Evolutionary conservation across 2,113 vertebrate genomes (phyloP).

Genomic region (Onychostruthus taczanowskii): DNA sequence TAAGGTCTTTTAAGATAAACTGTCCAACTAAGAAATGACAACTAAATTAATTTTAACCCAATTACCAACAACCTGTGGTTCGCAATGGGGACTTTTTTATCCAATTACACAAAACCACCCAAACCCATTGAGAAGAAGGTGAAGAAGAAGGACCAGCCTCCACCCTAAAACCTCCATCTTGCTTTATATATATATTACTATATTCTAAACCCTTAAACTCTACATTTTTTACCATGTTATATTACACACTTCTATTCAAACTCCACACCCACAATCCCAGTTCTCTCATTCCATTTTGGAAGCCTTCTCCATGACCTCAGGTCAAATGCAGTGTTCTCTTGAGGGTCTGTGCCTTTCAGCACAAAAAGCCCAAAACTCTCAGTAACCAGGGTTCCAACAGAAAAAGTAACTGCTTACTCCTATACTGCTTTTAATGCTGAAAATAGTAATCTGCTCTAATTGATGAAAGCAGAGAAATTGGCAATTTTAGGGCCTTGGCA

Average conservation of each 20-base stretch:
- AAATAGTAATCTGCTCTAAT: neutral
- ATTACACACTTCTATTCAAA: neutral
- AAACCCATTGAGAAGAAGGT: neutral
- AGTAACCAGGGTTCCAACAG: neutral
- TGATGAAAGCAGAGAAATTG: neutral
- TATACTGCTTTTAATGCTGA: neutral
- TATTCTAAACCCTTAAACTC: neutral
- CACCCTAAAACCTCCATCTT: neutral
- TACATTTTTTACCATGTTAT: neutral
- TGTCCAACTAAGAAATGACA: neutral
- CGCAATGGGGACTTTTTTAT: rapidly evolving
- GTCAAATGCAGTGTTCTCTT: neutral
- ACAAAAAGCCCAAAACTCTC: neutral
- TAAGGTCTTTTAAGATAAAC: neutral
- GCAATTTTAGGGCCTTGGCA: neutral
- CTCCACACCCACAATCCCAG: neutral
- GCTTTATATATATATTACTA: neutral
- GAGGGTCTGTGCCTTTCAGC: neutral
- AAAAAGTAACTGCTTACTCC: neutral
- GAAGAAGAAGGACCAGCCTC: neutral
- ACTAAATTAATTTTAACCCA: neutral
- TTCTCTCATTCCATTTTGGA: neutral
- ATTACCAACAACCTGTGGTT: neutral
- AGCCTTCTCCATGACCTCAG: neutral
- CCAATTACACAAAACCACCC: neutral